Evolutionary conservation across 2,113 vertebrate species (phyloP).

Genomic region (Electrona antarctica): DNA sequence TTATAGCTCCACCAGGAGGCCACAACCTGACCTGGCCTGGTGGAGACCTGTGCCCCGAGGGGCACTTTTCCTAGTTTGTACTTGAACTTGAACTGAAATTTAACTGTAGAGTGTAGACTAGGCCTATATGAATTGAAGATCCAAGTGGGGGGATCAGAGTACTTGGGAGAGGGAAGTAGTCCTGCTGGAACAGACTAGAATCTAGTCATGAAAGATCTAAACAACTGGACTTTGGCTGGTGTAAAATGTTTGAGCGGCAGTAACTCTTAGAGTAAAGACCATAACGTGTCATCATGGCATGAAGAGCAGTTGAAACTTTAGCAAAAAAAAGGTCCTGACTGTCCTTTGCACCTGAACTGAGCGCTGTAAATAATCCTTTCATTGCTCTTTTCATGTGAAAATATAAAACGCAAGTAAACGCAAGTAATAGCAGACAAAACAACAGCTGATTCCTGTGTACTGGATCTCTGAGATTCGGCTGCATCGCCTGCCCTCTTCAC

Average conservation of each 20-base stretch:
- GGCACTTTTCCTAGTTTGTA: too few species aligned
- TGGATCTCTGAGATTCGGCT: background rate
- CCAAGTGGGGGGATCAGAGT: background rate
- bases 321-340: background rate
- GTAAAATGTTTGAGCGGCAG: slow-evolving; percentile 1
- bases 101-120: too few species aligned
- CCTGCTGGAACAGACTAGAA: background rate
- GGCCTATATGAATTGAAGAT: background rate
- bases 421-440: background rate
- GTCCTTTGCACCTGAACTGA: background rate
- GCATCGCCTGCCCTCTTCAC: slow-evolving; percentile 45
- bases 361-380: background rate
- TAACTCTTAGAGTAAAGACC: background rate
- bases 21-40: too few species aligned
- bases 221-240: background rate
- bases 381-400: background rate
- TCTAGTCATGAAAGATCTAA: slow-evolving; percentile 16
- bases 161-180: too few species aligned
- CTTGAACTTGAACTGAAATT: too few species aligned
- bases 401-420: background rate
- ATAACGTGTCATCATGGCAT: background rate
- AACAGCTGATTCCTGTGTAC: slow-evolving; percentile 4
- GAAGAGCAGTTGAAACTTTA: background rate
- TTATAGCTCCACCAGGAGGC: too few species aligned
- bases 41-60: too few species aligned